Evolutionary conservation across 2,797 vertebrate species (phyloP).

Genomic region (Danio choprae): DNA sequence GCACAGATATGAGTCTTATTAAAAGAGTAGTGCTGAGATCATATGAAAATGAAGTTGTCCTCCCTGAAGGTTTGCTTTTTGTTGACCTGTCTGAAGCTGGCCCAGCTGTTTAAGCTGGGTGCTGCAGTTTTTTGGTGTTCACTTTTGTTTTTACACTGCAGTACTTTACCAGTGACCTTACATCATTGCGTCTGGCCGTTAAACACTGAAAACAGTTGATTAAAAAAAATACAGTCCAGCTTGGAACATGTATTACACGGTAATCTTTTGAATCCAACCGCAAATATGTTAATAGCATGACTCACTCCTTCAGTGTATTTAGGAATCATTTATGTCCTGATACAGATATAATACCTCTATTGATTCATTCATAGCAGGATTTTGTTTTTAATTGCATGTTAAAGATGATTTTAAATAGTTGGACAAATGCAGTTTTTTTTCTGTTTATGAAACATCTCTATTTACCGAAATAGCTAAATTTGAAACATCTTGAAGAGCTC

Average conservation of each 20-base stretch:
- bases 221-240: conserved; percentile 4
- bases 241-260: background rate
- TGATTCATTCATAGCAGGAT: background rate
- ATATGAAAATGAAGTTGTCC: conserved; percentile 30
- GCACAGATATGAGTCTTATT: background rate
- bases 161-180: conserved; percentile 8
- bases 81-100: conserved; percentile 19
- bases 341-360: conserved; percentile 9
- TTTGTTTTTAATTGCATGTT: background rate
- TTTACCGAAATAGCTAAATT: background rate
- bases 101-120: conserved; percentile 8
- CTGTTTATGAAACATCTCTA: background rate
- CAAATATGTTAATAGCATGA: conserved; percentile 44
- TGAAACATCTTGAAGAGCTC: background rate
- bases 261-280: conserved; percentile 30
- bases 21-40: conserved; percentile 7
- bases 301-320: conserved; percentile 36
- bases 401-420: background rate
- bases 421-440: background rate
- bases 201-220: conserved; percentile 21
- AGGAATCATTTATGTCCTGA: conserved; percentile 20
- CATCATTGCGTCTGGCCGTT: conserved; percentile 10
- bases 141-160: conserved; percentile 5
- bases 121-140: background rate
- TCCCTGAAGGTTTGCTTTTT: conserved; percentile 30